phyloP scores from a whole-genome alignment of 2,113 vertebrate species.

The Cichladusa arquata region DNA sequence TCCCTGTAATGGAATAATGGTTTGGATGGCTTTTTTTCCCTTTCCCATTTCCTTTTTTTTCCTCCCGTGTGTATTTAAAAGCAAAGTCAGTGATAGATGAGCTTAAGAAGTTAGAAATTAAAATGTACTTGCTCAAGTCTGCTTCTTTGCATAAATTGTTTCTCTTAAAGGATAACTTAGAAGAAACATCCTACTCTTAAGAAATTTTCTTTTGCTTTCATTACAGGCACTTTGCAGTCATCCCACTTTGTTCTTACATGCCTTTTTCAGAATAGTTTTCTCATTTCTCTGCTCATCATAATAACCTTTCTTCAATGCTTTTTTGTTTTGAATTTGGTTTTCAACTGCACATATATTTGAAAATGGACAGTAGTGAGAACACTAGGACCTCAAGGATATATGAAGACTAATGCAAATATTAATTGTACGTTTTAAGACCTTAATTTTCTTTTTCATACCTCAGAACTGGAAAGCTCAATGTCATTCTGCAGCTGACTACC shows the following conservation, averaged over 20 bases:
- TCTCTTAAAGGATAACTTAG: not conserved
- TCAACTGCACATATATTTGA: not conserved
- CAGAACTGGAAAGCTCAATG: not conserved
- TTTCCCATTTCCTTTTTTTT: not conserved
- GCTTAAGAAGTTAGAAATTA: not conserved
- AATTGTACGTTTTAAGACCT: not conserved
- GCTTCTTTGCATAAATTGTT: not conserved
- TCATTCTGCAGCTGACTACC: not conserved
- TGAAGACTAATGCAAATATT: not conserved
- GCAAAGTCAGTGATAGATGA: not conserved
- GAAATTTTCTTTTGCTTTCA: not conserved
- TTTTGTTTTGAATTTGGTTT: not conserved
- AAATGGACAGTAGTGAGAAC: not conserved
- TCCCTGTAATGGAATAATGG: not conserved
- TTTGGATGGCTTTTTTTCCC: not conserved
- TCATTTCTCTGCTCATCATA: not conserved
- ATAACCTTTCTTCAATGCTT: not conserved
- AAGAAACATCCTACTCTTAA: not conserved
- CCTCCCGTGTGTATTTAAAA: not conserved
- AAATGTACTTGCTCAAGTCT: not conserved
- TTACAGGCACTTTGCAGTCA: not conserved
- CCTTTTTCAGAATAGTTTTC: not conserved
- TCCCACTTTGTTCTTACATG: not conserved
- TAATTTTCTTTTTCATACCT: not conserved
- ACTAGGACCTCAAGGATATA: not conserved